Evolutionary conservation across 2,888 invertebrate genomes (phyloP).

Genomic region (Tyria jacobaeae): DNA sequence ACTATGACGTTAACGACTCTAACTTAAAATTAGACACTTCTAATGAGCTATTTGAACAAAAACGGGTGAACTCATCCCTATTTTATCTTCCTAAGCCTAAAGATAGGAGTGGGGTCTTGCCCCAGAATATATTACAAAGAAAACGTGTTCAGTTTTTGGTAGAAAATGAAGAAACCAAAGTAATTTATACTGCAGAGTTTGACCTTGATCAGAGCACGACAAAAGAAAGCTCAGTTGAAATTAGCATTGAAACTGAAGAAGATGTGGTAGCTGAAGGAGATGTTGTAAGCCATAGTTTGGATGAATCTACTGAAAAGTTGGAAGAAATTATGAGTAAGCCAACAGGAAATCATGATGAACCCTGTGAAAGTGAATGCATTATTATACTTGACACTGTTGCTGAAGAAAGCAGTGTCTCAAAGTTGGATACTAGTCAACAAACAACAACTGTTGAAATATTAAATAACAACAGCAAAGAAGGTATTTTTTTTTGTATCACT

Average conservation of each 20-base stretch:
- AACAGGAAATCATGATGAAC: slow-evolving; percentile 39
- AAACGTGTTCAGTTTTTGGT: slow-evolving; percentile 91
- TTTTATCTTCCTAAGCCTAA: slow-evolving; percentile 88
- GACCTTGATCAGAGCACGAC: slow-evolving; percentile 73
- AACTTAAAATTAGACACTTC: slow-evolving; percentile 63
- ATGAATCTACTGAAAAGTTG: slow-evolving; percentile 52
- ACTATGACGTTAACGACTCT: slow-evolving; percentile 66
- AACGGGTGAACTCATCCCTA: slow-evolving; percentile 79
- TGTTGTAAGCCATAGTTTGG: slow-evolving; percentile 74
- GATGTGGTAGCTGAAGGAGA: slow-evolving; percentile 74
- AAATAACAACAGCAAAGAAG: slow-evolving; percentile 50
- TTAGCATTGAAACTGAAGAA: slow-evolving; percentile 62
- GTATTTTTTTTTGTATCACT: slow-evolving; percentile 33
- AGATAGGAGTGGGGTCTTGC: slow-evolving; percentile 65
- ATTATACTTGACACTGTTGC: slow-evolving; percentile 46
- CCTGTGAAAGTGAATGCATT: slow-evolving; percentile 53
- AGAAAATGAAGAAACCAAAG: slow-evolving; percentile 87
- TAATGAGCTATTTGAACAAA: slow-evolving; percentile 69
- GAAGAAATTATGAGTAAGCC: slow-evolving; percentile 60
- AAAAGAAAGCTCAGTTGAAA: slow-evolving; percentile 54
- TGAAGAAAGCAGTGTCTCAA: slow-evolving; percentile 48
- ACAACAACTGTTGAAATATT: slow-evolving; percentile 27
- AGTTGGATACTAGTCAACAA: slow-evolving; percentile 34
- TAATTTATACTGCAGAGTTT: slow-evolving; percentile 82
- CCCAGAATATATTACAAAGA: slow-evolving; percentile 80